Evolutionary conservation across 2,888 invertebrate genomes (phyloP), one percentile per base, ranked within the genome.

Genomic region (Acanthosepion pharaonis): DNA sequence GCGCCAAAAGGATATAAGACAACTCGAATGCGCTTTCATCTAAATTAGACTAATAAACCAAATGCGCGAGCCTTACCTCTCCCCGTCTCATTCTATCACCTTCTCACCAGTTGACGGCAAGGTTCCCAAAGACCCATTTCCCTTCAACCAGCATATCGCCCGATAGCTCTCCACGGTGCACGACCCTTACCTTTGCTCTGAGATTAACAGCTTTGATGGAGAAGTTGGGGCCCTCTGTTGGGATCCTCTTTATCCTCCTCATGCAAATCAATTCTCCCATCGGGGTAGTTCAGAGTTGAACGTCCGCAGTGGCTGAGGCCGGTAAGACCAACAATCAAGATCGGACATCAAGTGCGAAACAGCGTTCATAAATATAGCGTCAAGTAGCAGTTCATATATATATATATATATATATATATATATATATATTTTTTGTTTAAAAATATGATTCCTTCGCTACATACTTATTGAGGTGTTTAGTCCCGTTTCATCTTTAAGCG

Each of bases 11-110:
- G 18, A 78, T 33, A 78, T 33, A 33, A 78, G n/a, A 78, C 78
- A 78, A 78, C 78, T 33, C 78, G 78, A 78, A 78, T 33, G 78
- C 78, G n/a, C 78, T 78, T 78, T 78, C 78, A 78, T 78, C 78
- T 78, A n/a, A 78, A 78, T 78, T 78, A 78, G 18, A 78, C 78
- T 78, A 78, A 78, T 78, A 78, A 78, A 78, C 78, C 78, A 23
- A 33, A 78, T n/a, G 78, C n/a, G 33, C n/a, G 6, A n/a, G 8
- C 28, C 78, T n/a, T 15, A 0, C 9, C 78, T 9, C 33, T 11
- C 11, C 78, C 78, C 78, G 5, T 11, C 28, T 11, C n/a, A 11
- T 4, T 15, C 78, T 11, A n/a, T 33, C 78, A n/a, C 78, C 11
- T 78, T 78, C n/a, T 78, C 78, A 78, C 78, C 78, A 78, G 78